Conservation (phyloP, 1,140 invertebrate genomes). For the Apis cerana region DNA sequence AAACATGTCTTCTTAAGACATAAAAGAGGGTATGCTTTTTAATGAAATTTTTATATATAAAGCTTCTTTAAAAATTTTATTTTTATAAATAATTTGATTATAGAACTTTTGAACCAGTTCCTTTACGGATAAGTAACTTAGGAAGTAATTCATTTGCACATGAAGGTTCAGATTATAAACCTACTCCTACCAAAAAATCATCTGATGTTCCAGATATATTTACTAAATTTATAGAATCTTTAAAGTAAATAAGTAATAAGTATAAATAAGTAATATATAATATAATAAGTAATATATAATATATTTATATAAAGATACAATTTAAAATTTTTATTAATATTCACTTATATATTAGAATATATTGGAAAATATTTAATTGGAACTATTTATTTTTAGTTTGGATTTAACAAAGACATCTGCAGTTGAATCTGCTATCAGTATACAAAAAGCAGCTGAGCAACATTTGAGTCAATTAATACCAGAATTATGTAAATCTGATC, state of each 20-base stretch:
- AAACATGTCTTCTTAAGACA: constrained; percentile 79
- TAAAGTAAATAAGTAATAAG: constrained; percentile 61
- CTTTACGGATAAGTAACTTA: constrained; percentile 78
- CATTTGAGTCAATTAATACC: constrained; percentile 66
- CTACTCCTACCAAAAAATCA: constrained; percentile 62
- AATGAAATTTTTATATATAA: not conserved
- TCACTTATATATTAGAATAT: no score
- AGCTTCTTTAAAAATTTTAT: not conserved
- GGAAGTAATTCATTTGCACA: constrained; percentile 72
- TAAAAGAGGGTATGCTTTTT: constrained; percentile 68
- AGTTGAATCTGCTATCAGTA: constrained; percentile 61
- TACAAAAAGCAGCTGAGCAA: constrained; percentile 68
- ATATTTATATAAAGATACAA: no score
- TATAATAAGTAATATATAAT: no score
- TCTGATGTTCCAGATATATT: constrained; percentile 64
- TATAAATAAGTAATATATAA: not conserved
- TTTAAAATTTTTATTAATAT: no score
- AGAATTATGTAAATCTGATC: constrained; percentile 64
- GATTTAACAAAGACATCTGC: constrained; percentile 56
- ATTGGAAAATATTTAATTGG: not conserved
- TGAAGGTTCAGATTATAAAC: constrained; percentile 76
- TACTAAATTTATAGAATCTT: constrained; percentile 61
- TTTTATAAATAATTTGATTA: not conserved
- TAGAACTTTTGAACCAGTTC: constrained; percentile 72
- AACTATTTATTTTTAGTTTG: constrained; percentile 57